Evolutionary conservation across 64 coral and sea anemone species (phyloP), one percentile per base, ranked within the genome.

Genomic region (Exaiptasia diaphana): DNA sequence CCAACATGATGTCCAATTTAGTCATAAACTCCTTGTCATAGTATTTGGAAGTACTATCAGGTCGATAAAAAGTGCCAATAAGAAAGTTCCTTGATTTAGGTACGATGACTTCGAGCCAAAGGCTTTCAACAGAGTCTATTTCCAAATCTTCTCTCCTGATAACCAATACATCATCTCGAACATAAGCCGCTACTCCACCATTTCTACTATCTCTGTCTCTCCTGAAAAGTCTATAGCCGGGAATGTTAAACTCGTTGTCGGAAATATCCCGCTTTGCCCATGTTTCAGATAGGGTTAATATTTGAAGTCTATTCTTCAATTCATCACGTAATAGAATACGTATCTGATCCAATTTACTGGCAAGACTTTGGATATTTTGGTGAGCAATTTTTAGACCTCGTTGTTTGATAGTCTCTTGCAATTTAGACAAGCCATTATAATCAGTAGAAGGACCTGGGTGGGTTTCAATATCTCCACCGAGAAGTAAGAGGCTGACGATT

Each of bases 1-100:
- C 71, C 55, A 86, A 32, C 14, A 64, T 76, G 18, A 7, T 61
- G 13, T 85, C 23, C 55, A 85, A 38, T 30, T 85, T 85, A 43
- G 25, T n/a, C 70, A 85, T 75, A 60, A 85, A 85, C 3, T 85
- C 68, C 24, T 72, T 72, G 34, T 85, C 82, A 58, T 74, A 71
- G 39, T 85, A 74, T 28, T 58, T 60, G 1, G 68, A 85, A n/a
- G 82, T 48, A 61, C 53, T 21, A 41, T 57, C 50, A 30, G 82
- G 82, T 45, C 82, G 21, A 37, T 74, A 85, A 23, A 85, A 73
- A 28, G 35, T 85, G 5, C 82, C 68, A 50, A 85, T 0, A 42
- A 85, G 82, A 86, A 86, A 86, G 33, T 30, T 64, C 0, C 83
- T 12, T 24, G 83, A 75, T 50, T 86, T 86, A 14, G 81, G 45